Evolutionary conservation across 2,888 invertebrate species (phyloP).

Genomic region (Trichopoda pennipes): DNA sequence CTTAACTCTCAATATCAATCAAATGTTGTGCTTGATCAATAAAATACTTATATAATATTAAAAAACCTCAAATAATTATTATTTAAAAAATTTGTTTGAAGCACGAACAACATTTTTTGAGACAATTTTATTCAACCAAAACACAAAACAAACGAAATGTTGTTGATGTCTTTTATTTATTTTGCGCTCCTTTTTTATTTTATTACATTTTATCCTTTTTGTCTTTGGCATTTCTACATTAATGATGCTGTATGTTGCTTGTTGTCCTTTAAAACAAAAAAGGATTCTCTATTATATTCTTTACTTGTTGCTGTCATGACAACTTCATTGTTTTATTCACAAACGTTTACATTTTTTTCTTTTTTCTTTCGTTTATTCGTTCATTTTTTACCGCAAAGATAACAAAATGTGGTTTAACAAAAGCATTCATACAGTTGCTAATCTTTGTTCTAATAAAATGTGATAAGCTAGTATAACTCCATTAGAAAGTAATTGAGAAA

Average conservation of each 20-base stretch:
- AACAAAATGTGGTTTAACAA: slow-evolving; percentile 67
- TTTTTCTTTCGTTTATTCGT: slow-evolving; percentile 17
- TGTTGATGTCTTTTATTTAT: slow-evolving; percentile 50
- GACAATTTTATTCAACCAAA: slow-evolving; percentile 25
- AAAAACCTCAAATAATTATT: too few relatives aligned
- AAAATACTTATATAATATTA: too few relatives aligned
- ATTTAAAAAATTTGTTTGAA: background rate
- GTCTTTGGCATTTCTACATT: slow-evolving; percentile 33
- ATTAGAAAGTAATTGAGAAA: slow-evolving; percentile 56
- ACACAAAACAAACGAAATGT: slow-evolving; percentile 42
- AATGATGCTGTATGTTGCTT: slow-evolving; percentile 40
- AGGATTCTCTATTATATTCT: slow-evolving; percentile 49
- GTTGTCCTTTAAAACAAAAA: slow-evolving; percentile 62
- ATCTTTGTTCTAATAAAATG: slow-evolving; percentile 58
- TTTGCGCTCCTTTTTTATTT: slow-evolving; percentile 2
- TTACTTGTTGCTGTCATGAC: slow-evolving; percentile 64
- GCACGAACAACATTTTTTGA: slow-evolving; percentile 1
- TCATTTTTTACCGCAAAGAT: slow-evolving; percentile 56
- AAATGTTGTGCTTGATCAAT: too few relatives aligned
- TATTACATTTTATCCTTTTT: slow-evolving; percentile 56
- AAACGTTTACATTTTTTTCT: slow-evolving; percentile 49
- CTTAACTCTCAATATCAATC: too few relatives aligned
- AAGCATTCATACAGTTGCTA: slow-evolving; percentile 53
- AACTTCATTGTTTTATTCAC: slow-evolving; percentile 57
- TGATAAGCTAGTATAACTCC: slow-evolving; percentile 62